phyloP scores from a whole-genome alignment of 2,888 invertebrate genomes.

The Scaptomyza tumidula region DNA sequence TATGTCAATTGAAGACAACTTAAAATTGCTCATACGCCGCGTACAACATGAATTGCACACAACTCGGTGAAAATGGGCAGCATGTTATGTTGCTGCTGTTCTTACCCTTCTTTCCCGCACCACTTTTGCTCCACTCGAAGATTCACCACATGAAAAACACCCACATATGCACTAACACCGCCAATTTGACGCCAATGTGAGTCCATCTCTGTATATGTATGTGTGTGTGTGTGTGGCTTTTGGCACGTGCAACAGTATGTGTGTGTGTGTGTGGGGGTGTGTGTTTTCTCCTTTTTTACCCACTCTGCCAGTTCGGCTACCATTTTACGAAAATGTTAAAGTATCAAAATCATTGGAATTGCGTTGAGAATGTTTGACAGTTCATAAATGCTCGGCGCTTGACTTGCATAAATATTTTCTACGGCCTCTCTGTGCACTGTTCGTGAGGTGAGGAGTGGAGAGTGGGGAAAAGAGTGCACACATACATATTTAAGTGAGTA shows the following conservation, averaged over 20 bases:
- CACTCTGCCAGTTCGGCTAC: constrained; percentile 57
- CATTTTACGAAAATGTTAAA: constrained; percentile 82
- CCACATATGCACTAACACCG: constrained; percentile 78
- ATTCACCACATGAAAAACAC: constrained; percentile 65
- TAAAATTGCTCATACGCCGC: constrained; percentile 69
- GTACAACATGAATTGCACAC: constrained; percentile 55
- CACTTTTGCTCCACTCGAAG: constrained; percentile 28
- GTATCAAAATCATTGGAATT: constrained; percentile 82
- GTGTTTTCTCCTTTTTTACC: too few relatives aligned
- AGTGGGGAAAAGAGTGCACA: neutral
- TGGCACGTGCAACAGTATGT: constrained; percentile 38
- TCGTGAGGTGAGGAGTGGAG: neutral
- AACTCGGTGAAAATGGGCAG: constrained; percentile 16
- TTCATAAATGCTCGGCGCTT: constrained; percentile 81
- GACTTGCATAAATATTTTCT: constrained; percentile 82
- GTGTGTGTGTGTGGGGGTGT: too few relatives aligned
- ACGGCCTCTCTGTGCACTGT: constrained; percentile 47
- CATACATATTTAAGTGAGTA: constrained; percentile 1
- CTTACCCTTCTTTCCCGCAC: neutral
- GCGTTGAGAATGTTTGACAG: constrained; percentile 82
- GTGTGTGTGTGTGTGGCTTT: constrained; percentile 23
- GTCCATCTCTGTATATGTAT: constrained; percentile 13
- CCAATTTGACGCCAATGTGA: constrained; percentile 72
- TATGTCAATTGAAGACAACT: constrained; percentile 73
- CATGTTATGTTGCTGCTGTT: constrained; percentile 3